Evolutionary conservation across 2,113 vertebrate genomes (phyloP).

Genomic region (Casuarius casuarius): DNA sequence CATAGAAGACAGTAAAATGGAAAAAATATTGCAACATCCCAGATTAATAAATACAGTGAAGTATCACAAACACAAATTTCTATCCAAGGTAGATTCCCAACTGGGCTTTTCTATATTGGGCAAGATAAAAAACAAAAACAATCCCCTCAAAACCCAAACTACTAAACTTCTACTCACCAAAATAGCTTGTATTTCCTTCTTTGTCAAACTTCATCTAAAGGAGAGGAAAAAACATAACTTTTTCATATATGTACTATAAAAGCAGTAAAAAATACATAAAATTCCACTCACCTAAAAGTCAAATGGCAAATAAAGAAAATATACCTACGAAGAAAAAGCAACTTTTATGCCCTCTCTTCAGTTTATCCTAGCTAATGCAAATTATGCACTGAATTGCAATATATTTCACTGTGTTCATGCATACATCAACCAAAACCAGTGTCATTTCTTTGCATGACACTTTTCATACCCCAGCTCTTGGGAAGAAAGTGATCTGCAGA

Average conservation of each 20-base stretch:
- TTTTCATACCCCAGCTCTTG: neutral
- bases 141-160: neutral
- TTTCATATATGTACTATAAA: neutral
- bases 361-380: neutral
- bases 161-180: constrained; percentile 82
- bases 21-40: neutral
- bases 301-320: neutral
- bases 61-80: neutral
- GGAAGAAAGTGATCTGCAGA: neutral
- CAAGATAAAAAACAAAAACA: neutral
- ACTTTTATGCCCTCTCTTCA: neutral
- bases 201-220: constrained; percentile 92
- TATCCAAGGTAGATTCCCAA: neutral
- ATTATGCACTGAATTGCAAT: too few relatives aligned
- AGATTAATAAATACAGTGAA: neutral
- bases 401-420: neutral
- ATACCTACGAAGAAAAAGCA: fast-evolving
- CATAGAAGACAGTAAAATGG: neutral
- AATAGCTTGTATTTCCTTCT: constrained; percentile 87
- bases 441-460: neutral
- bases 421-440: neutral
- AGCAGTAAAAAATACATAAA: neutral
- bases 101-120: neutral
- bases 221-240: neutral
- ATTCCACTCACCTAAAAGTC: neutral